These are phyloP conservation scores for Hemistola chrysoprasaria DNA, from an alignment of 2,888 invertebrate genomes.

Conservation along the genomic window DNA sequence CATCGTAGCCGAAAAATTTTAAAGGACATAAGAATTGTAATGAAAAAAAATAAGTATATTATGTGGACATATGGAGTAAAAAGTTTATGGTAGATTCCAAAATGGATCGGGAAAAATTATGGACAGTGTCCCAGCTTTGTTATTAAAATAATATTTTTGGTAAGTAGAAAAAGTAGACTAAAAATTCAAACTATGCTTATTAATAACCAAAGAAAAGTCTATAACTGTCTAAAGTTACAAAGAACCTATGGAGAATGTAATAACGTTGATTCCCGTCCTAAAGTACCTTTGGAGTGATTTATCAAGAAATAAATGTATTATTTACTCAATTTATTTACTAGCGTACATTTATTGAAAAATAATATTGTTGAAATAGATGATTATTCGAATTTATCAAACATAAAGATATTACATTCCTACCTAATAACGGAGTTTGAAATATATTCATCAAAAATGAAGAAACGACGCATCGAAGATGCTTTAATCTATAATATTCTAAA, in stretches of 20 bases:
- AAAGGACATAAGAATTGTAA: too few relatives aligned
- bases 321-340: constrained; percentile 8
- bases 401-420: too few relatives aligned
- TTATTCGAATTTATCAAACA: too few relatives aligned
- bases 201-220: too few relatives aligned
- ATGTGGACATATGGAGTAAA: too few relatives aligned
- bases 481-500: constrained; percentile 55
- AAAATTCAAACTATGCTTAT: too few relatives aligned
- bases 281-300: constrained; percentile 27
- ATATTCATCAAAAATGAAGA: constrained; percentile 31
- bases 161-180: too few relatives aligned
- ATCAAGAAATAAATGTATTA: constrained; percentile 8
- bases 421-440: constrained; percentile 25
- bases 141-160: background rate
- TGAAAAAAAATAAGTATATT: too few relatives aligned
- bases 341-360: constrained; percentile 2
- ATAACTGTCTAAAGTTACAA: too few relatives aligned
- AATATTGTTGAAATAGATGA: background rate
- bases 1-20: too few relatives aligned
- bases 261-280: constrained; percentile 35
- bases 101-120: constrained; percentile 6
- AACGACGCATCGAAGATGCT: constrained; percentile 56
- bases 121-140: background rate
- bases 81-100: too few relatives aligned
- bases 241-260: constrained; percentile 23